Percentiles rank a stretch among this genome's conserved stretches.
These are phyloP conservation scores for Linhomoeus sp. DNA, from an alignment of 2,888 invertebrate species.

Conservation along the genomic window DNA sequence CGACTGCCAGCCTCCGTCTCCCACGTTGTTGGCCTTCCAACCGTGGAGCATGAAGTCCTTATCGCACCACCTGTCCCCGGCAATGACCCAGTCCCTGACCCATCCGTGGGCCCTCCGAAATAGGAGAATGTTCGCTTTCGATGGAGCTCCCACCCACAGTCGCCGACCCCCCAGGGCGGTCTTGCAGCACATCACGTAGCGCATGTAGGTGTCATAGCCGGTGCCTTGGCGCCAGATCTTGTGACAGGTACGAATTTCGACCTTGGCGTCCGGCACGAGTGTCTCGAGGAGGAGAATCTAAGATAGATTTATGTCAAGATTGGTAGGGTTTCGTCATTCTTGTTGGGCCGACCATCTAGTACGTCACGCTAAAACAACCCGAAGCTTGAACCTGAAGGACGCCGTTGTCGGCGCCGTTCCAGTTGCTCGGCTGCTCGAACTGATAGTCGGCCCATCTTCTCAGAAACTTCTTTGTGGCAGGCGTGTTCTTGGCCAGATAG, in stretches of 20 bases:
- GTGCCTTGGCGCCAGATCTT: conserved; percentile 16
- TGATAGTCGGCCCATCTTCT: conserved; percentile 14
- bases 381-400: conserved; percentile 8
- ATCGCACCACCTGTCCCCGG: conserved; percentile 11
- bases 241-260: conserved; percentile 15
- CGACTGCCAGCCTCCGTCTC: conserved; percentile 12
- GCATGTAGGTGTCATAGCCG: conserved; percentile 21
- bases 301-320: too few relatives aligned
- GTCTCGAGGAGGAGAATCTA: too few relatives aligned
- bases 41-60: conserved; percentile 19
- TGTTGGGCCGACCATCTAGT: too few relatives aligned
- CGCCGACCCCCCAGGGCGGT: conserved; percentile 11
- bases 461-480: conserved; percentile 11
- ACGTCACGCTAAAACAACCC: too few relatives aligned
- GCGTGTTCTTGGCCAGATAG: conserved; percentile 17
- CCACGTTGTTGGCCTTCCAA: conserved; percentile 13
- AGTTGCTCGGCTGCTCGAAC: conserved; percentile 15
- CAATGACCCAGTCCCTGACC: conserved; percentile 15
- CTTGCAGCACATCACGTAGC: conserved; percentile 20
- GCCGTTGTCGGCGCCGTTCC: conserved; percentile 23
- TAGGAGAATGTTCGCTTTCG: too few relatives aligned
- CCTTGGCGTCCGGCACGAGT: conserved; percentile 9
- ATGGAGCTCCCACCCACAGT: background rate
- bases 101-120: conserved; percentile 1
- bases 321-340: too few relatives aligned